Evolutionary conservation across 2,797 vertebrate species (phyloP), one percentile per base, ranked within the genome.

Genomic region (Tragopan temminckii): DNA sequence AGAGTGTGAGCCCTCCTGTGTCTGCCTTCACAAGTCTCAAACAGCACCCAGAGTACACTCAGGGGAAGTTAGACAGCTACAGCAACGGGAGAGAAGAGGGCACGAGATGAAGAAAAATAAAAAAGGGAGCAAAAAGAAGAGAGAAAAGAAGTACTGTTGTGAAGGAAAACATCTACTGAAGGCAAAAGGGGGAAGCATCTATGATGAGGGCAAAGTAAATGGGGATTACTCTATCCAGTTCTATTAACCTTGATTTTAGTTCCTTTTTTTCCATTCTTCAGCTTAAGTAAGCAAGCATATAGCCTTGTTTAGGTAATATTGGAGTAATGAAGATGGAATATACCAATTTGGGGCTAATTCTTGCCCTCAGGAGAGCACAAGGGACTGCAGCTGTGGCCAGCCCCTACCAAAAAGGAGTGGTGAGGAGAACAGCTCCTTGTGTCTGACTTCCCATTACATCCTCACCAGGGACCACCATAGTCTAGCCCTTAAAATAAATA

Each of bases 321-420:
- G 76, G 93, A 64, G 89, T 97, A 95, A 96, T 95, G 94, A 97
- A 95, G 96, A 95, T 95, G 87, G 79, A 97, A 92, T 94, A 94
- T 89, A 78, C 79, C 93, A 96, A 94, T 96, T 70, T 95, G 93
- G 87, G 89, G 70, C 72, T 95, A 94, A 97, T 95, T 96, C 80
- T 92, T 80, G 43, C 89, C 89, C 93, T 92, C 59, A n/a, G 70
- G 93, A 94, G 94, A 95, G 48, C 74, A 48, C 6, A 42, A 53
- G 55, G 72, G 81, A 61, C 67, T 94, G 95, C 92, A 95, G 87
- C 89, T 94, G 94, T 84, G 82, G 33, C 90, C 72, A 79, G 52
- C 43, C 69, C 46, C 20, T 76, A 74, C 70, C 2, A 4, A 89
- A 89, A 93, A 81, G 63, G 46, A 59, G 23, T 31, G 57, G 79